Conservation (phyloP, 2,797 vertebrate genomes). For the Chaenodraco wilsoni region DNA sequence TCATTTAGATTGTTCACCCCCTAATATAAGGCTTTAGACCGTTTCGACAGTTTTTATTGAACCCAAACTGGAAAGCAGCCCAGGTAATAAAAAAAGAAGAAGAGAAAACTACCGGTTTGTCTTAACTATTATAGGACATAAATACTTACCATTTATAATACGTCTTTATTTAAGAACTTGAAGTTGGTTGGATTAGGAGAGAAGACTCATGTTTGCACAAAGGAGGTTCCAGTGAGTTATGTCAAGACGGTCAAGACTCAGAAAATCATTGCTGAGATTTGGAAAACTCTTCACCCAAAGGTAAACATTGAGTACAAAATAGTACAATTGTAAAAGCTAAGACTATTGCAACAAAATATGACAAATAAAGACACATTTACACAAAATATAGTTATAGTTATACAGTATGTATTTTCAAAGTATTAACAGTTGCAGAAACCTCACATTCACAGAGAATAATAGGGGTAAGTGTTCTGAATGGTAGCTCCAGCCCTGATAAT, state of each 20-base stretch:
- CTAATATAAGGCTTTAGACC: conserved; percentile 86
- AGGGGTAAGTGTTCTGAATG: neutral
- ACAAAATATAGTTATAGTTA: too few species aligned
- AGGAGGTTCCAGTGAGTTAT: conserved; percentile 87
- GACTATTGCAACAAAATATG: too few species aligned
- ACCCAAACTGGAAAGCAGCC: conserved; percentile 90
- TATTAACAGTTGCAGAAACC: neutral
- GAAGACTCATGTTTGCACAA: conserved; percentile 66
- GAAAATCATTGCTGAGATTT: conserved; percentile 81
- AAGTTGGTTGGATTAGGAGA: conserved; percentile 81
- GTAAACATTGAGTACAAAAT: conserved; percentile 61
- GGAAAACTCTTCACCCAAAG: conserved; percentile 84
- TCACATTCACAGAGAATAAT: neutral
- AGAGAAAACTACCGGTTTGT: neutral
- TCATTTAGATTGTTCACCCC: neutral
- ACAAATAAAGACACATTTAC: too few species aligned
- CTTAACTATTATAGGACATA: too few species aligned
- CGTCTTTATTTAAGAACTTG: conserved; percentile 75
- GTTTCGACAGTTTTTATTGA: conserved; percentile 86
- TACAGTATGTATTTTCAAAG: neutral
- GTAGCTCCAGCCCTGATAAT: neutral
- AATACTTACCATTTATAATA: neutral
- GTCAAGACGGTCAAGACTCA: conserved; percentile 75
- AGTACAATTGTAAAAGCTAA: too few species aligned
- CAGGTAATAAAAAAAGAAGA: conserved; percentile 77